These are phyloP conservation scores for Pelusios castaneus DNA, from an alignment of 2,113 vertebrate genomes.

Conservation along the genomic window DNA sequence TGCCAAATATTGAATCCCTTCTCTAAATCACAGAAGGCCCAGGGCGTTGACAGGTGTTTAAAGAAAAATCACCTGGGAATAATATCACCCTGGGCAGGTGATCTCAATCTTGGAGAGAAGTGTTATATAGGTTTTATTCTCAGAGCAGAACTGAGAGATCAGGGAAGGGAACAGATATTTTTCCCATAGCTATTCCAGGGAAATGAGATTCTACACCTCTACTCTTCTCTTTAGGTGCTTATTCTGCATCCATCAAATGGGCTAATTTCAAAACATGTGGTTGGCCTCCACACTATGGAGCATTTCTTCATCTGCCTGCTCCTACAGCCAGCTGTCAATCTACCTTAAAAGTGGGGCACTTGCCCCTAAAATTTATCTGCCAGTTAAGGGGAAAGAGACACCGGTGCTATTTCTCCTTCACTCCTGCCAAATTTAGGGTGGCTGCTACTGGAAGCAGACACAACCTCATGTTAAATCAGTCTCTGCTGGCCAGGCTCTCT, in stretches of 20 bases:
- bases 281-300: neutral
- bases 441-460: constrained; percentile 18
- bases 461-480: constrained; percentile 41
- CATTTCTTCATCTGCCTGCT: neutral
- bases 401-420: neutral
- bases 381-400: neutral
- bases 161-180: neutral
- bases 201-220: constrained; percentile 2
- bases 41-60: neutral
- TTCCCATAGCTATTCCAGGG: neutral
- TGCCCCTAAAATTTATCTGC: neutral
- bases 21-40: neutral
- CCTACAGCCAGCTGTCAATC: neutral
- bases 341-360: constrained; percentile 12
- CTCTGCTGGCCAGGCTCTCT: neutral
- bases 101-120: neutral
- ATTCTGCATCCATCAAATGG: neutral
- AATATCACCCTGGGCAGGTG: neutral
- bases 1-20: neutral
- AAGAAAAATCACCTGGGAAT: neutral
- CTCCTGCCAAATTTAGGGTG: constrained; percentile 22
- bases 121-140: neutral
- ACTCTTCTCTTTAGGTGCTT: neutral
- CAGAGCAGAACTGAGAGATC: neutral
- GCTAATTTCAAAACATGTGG: neutral